Evolutionary conservation across 1,140 invertebrate genomes (phyloP).

Genomic region (Diprion similis): DNA sequence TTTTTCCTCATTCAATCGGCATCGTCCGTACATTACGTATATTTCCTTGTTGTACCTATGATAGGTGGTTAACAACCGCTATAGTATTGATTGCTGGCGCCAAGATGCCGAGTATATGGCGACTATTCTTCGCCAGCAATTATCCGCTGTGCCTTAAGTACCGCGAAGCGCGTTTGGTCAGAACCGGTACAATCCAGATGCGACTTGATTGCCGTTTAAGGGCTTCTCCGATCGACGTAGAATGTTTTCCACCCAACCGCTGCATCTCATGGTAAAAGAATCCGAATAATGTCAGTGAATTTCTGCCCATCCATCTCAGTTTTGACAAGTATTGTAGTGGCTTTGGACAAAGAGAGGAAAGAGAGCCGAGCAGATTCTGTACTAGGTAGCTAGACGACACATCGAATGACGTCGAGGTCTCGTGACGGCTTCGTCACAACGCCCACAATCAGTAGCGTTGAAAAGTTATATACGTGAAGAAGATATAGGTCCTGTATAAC

Average conservation of each 20-base stretch:
- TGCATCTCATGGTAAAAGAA: background rate
- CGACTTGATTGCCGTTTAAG: background rate
- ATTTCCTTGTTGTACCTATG: too few species aligned
- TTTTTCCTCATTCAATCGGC: too few species aligned
- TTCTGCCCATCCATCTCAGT: too few species aligned
- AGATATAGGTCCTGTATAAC: background rate
- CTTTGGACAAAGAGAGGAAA: too few species aligned
- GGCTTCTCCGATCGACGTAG: background rate
- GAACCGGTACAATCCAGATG: background rate
- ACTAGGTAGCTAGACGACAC: too few species aligned
- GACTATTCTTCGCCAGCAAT: too few species aligned
- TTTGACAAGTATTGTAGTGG: background rate
- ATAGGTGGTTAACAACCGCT: too few species aligned
- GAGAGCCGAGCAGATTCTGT: too few species aligned
- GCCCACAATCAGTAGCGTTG: background rate
- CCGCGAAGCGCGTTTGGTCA: background rate
- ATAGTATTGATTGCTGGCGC: too few species aligned
- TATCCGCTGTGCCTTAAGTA: too few species aligned
- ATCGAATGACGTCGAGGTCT: background rate
- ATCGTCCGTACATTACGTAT: too few species aligned
- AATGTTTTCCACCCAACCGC: background rate
- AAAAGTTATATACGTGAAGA: background rate
- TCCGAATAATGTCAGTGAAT: background rate
- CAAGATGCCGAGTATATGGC: too few species aligned
- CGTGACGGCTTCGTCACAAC: background rate